phyloP scores from a whole-genome alignment of 1,140 invertebrate genomes.

The Notospermus geniculatus region DNA sequence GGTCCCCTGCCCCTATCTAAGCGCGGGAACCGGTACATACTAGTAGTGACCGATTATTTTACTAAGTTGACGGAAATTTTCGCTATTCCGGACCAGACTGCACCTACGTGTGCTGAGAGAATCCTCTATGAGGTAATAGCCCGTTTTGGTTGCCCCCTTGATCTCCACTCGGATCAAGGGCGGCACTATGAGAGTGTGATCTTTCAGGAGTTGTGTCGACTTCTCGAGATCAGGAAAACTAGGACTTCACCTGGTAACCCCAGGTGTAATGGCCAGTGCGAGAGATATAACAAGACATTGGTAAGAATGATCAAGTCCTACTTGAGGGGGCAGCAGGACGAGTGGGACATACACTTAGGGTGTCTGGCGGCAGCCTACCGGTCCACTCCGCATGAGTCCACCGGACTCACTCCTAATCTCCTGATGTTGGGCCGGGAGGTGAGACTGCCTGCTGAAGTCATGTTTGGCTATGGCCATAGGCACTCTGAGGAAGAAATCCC shows the following conservation, averaged over 20 bases:
- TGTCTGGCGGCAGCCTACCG: constrained; percentile 7
- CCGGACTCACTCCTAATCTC: background rate
- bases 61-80: constrained; percentile 30
- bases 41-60: constrained; percentile 34
- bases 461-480: no score
- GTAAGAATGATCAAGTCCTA: constrained; percentile 10
- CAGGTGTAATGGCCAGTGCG: constrained; percentile 5
- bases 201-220: constrained; percentile 6
- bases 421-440: constrained; percentile 3
- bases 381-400: constrained; percentile 1
- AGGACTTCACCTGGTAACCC: constrained; percentile 5
- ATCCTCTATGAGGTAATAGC: constrained; percentile 29
- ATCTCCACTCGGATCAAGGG: constrained; percentile 31
- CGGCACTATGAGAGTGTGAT: background rate
- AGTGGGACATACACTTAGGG: constrained; percentile 7
- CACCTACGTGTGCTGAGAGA: constrained; percentile 25
- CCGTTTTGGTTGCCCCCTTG: constrained; percentile 28
- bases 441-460: background rate
- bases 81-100: constrained; percentile 29
- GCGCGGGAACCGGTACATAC: constrained; percentile 31
- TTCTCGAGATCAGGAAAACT: constrained; percentile 9
- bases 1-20: constrained; percentile 30
- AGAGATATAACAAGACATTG: constrained; percentile 14
- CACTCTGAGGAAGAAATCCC: no score
- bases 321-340: background rate